Percentiles rank a stretch among this genome's conserved stretches.
Conservation (phyloP, 2,113 vertebrate species). For the Lontra canadensis region DNA sequence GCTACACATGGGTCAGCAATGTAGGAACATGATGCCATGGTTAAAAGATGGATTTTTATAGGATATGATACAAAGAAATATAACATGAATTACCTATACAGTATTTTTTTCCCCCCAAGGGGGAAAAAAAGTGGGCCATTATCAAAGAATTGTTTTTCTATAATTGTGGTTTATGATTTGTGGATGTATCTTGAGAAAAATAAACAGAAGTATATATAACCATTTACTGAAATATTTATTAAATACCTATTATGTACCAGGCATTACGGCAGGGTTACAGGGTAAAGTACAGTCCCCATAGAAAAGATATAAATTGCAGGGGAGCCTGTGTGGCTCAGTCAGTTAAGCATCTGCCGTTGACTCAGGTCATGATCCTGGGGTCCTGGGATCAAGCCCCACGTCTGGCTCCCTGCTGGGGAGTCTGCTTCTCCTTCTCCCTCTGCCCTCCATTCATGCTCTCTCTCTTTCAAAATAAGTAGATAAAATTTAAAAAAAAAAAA, state of each 20-base stretch:
- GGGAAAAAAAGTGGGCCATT: background rate
- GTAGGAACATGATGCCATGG: background rate
- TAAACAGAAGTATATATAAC: background rate
- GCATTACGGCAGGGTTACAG: background rate
- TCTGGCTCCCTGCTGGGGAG: background rate
- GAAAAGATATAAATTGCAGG: background rate
- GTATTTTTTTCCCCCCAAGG: background rate
- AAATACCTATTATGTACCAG: background rate
- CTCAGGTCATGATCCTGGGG: background rate
- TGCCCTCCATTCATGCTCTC: background rate
- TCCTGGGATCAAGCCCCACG: background rate
- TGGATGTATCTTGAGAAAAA: background rate
- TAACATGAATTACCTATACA: background rate
- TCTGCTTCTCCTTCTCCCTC: background rate
- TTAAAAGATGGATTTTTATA: slow-evolving; percentile 38
- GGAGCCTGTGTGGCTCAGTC: background rate
- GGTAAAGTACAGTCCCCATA: background rate
- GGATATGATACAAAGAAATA: slow-evolving; percentile 38
- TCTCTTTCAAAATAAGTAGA: background rate
- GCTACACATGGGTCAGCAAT: background rate
- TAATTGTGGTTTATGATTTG: slow-evolving; percentile 22
- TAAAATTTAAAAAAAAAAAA: background rate
- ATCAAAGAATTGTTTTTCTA: background rate
- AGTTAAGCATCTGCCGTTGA: background rate
- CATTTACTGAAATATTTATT: slow-evolving; percentile 34